Evolutionary conservation across 2,888 invertebrate species (phyloP), one percentile per base, ranked within the genome.

Genomic region (Danaus chrysippus): DNA sequence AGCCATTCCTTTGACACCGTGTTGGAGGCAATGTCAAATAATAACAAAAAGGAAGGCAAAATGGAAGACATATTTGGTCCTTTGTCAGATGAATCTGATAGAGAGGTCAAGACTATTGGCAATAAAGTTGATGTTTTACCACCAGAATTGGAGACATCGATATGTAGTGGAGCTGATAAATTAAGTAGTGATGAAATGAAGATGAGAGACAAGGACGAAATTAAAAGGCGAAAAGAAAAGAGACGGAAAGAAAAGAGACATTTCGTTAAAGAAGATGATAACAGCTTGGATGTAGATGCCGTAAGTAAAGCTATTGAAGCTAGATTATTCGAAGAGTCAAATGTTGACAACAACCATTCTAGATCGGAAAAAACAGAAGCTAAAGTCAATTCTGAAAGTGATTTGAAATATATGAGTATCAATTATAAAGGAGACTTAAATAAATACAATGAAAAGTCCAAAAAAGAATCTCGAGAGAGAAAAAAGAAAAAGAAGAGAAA

Each of bases 11-110:
- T 78, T 70, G 89, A 88, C 58, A 71, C 74, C 54, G 60, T 70
- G 11, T 66, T 75, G 43, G 90, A 91, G 53, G 69, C 72, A n/a
- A 63, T 76, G 61, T 71, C 78, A 19, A 85, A 75, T 69, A 79
- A 75, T 59, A 75, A 82, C 0, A 93, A 94, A 72, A 93, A 95
- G 66, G 95, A 95, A 70, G 96, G 94, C 34, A 95, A 96, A 83
- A 95, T 96, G 95, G 96, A 96, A 81, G 96, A 96, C 71, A 96
- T 97, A 66, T 97, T 97, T 83, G 97, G 96, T 0, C 95, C 96
- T 11, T 89, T 96, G 65, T 96, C 97, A 0, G 97, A 96, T 74
- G 95, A 96, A 49, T 91, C 91, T 1, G 91, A 91, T 65, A 83
- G 76, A 76, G 87, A 87, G 56, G 71, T 75, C 42, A 76, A 68